Conservation (phyloP, 2,113 vertebrate genomes). For the Caretta caretta region DNA sequence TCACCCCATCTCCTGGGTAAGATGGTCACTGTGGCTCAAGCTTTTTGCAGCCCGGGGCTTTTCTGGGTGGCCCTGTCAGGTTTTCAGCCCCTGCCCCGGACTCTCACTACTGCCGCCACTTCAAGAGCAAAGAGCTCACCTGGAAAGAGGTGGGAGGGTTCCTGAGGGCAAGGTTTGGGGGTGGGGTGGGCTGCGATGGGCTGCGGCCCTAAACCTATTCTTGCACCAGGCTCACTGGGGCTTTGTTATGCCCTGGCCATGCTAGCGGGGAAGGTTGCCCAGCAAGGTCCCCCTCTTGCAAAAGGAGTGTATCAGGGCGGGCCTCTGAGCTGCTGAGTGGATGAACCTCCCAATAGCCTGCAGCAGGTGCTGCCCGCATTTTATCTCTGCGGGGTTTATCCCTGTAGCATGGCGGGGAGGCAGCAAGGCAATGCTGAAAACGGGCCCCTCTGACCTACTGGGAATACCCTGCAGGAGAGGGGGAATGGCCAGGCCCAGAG, state of each 20-base stretch:
- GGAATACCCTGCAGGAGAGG: background rate
- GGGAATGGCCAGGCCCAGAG: too few relatives aligned
- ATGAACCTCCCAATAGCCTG: too few relatives aligned
- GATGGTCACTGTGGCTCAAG: background rate
- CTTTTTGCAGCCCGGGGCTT: background rate
- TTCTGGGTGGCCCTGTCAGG: background rate
- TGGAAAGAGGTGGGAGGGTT: background rate
- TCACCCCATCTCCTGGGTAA: background rate
- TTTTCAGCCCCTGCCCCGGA: background rate
- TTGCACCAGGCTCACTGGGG: background rate
- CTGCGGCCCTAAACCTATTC: background rate
- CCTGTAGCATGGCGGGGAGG: too few relatives aligned
- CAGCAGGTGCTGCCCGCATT: too few relatives aligned
- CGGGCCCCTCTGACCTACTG: too few relatives aligned
- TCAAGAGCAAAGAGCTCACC: background rate
- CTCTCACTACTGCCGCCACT: too few relatives aligned
- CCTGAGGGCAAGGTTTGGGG: background rate
- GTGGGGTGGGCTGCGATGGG: too few relatives aligned
- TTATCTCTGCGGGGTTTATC: background rate
- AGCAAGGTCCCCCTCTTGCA: too few relatives aligned
- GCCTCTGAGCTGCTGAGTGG: background rate
- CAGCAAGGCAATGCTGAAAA: background rate
- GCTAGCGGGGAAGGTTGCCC: too few relatives aligned
- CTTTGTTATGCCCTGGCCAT: background rate
- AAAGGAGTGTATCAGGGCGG: too few relatives aligned